phyloP scores from a whole-genome alignment of 1,140 invertebrate species.

The Orius laevigatus region DNA sequence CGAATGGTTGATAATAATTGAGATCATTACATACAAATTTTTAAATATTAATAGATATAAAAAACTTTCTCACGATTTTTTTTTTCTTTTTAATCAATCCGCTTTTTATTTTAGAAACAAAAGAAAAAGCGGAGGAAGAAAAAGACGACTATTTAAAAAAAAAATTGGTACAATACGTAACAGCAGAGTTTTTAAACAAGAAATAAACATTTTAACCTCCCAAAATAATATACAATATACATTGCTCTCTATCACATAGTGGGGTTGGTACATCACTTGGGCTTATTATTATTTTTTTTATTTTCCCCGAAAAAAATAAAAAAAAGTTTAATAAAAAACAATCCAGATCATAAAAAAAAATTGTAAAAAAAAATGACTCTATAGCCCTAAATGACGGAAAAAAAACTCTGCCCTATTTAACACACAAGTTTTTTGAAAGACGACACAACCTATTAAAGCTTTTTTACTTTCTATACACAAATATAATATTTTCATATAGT shows the following conservation, averaged over 20 bases:
- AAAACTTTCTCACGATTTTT: not conserved
- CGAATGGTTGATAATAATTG: constrained; percentile 11
- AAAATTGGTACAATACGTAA: not conserved
- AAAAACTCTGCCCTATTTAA: constrained; percentile 12
- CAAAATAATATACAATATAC: not conserved
- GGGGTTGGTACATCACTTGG: constrained; percentile 1
- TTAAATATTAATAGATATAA: not conserved
- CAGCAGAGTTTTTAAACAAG: constrained; percentile 1
- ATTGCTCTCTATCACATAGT: constrained; percentile 1
- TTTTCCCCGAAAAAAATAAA: not conserved
- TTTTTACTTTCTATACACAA: constrained; percentile 15
- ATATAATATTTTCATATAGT: constrained; percentile 13
- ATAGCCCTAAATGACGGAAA: not conserved
- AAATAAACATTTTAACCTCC: too few species aligned
- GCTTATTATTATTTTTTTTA: not conserved
- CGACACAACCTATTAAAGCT: constrained; percentile 18
- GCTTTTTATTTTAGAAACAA: not conserved
- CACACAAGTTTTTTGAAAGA: constrained; percentile 15
- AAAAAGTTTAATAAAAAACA: not conserved
- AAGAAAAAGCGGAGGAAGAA: not conserved
- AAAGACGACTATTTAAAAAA: not conserved
- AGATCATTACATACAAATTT: constrained; percentile 9
- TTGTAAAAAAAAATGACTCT: not conserved
- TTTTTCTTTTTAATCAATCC: not conserved
- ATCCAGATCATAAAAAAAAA: not conserved